These are phyloP conservation scores for Clarias pachynema DNA, from an alignment of 2,797 vertebrate species.

Conservation along the genomic window DNA sequence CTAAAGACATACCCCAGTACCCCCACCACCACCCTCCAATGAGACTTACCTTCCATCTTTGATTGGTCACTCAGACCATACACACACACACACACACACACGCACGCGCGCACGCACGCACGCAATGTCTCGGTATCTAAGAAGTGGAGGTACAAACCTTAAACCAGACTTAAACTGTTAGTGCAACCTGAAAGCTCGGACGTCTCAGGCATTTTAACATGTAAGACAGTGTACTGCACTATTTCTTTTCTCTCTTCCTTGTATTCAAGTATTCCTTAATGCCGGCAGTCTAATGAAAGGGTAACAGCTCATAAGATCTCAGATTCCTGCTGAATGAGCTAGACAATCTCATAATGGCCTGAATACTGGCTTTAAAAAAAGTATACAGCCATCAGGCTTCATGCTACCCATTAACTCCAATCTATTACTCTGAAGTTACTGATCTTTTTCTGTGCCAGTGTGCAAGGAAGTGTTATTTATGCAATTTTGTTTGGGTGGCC, in stretches of 20 bases:
- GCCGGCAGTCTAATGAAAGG: background rate
- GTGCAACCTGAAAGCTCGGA: background rate
- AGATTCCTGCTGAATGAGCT: constrained; percentile 6
- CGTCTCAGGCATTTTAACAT: background rate
- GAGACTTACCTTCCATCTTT: no score
- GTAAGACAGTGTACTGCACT: background rate
- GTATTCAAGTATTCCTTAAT: background rate
- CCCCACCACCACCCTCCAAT: no score
- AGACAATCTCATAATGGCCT: background rate
- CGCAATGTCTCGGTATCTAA: no score
- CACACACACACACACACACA: no score
- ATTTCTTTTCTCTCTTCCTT: background rate
- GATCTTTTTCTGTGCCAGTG: background rate
- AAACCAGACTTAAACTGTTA: background rate
- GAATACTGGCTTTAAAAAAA: background rate
- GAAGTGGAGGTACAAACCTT: background rate
- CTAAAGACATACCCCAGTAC: no score
- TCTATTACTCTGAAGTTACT: background rate
- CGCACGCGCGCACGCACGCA: no score
- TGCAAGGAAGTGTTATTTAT: constrained; percentile 21
- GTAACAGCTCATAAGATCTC: background rate
- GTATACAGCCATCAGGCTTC: background rate
- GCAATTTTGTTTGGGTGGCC: background rate
- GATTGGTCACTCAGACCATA: no score
- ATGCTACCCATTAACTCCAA: constrained; percentile 1